phyloP scores from a whole-genome alignment of 2,797 vertebrate genomes.

The Gouania willdenowi region DNA sequence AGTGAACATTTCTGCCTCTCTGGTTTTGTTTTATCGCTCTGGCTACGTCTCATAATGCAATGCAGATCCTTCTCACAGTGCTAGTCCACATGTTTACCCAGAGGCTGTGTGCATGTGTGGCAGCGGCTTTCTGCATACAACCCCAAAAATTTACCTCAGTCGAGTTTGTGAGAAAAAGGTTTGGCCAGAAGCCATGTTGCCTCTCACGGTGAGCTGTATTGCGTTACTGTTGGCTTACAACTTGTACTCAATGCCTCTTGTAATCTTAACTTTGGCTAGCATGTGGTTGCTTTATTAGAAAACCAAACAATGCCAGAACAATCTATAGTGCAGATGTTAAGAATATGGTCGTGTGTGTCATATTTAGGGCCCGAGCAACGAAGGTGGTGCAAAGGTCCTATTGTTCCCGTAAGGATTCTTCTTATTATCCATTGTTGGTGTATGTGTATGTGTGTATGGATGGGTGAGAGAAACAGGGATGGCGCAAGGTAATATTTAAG shows the following conservation, averaged over 20 bases:
- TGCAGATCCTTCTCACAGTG: constrained; percentile 58
- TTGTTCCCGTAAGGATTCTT: too few species aligned
- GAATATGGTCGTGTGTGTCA: constrained; percentile 9
- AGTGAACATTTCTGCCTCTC: constrained; percentile 53
- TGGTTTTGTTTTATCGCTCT: constrained; percentile 67
- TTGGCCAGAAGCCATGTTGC: constrained; percentile 44
- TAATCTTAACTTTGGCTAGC: constrained; percentile 29
- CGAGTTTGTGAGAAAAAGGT: constrained; percentile 66
- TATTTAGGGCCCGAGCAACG: too few species aligned
- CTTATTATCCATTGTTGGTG: too few species aligned
- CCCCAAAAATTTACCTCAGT: constrained; percentile 50
- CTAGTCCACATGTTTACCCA: constrained; percentile 25
- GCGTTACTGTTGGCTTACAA: constrained; percentile 40
- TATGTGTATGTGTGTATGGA: not conserved
- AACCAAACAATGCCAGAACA: constrained; percentile 6
- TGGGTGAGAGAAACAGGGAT: too few species aligned
- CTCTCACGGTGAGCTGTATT: constrained; percentile 52
- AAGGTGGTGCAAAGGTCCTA: too few species aligned
- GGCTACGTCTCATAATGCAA: constrained; percentile 65
- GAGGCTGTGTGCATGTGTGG: constrained; percentile 15
- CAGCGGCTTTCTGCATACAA: not conserved
- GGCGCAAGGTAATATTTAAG: too few species aligned
- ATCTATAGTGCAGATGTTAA: constrained; percentile 8
- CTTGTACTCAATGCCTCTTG: constrained; percentile 48
- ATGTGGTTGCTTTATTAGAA: constrained; percentile 23